A percentile compares a stretch with the other conserved stretches of the same genome.
These are phyloP conservation scores for Cecidostiba fungosa DNA, from an alignment of 2,888 invertebrate species.

Conservation along the genomic window DNA sequence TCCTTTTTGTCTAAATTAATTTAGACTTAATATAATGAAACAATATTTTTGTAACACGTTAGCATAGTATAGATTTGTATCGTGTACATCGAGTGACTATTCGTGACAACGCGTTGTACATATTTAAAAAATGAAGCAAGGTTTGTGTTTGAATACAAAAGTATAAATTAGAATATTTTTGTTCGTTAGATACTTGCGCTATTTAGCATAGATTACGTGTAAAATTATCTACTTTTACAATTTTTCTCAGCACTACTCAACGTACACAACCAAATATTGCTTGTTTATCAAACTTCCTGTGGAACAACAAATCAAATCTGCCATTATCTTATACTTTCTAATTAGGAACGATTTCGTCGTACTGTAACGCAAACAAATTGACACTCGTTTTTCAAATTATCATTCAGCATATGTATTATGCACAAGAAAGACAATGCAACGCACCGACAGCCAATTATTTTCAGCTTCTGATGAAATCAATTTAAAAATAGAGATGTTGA, in stretches of 20 bases:
- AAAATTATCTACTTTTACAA: not conserved
- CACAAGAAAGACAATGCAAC: not conserved
- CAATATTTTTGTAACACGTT: not conserved
- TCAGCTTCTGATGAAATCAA: not conserved
- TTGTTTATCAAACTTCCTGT: not conserved
- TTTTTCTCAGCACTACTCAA: too few species aligned
- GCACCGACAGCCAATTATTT: not conserved
- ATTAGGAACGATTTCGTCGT: not conserved
- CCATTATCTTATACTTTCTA: not conserved
- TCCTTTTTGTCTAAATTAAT: not conserved
- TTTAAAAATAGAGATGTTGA: constrained; percentile 4
- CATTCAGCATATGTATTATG: not conserved
- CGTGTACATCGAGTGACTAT: not conserved
- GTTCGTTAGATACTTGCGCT: not conserved
- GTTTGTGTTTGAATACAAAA: not conserved
- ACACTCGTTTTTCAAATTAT: not conserved
- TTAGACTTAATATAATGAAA: not conserved
- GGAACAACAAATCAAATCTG: not conserved
- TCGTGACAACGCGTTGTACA: not conserved
- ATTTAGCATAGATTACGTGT: not conserved
- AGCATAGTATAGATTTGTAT: not conserved
- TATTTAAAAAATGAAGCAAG: not conserved
- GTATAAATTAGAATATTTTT: not conserved
- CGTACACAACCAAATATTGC: not conserved
- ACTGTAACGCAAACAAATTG: not conserved